phyloP scores from a whole-genome alignment of 2,888 invertebrate genomes.

The Nyleta sp. region DNA sequence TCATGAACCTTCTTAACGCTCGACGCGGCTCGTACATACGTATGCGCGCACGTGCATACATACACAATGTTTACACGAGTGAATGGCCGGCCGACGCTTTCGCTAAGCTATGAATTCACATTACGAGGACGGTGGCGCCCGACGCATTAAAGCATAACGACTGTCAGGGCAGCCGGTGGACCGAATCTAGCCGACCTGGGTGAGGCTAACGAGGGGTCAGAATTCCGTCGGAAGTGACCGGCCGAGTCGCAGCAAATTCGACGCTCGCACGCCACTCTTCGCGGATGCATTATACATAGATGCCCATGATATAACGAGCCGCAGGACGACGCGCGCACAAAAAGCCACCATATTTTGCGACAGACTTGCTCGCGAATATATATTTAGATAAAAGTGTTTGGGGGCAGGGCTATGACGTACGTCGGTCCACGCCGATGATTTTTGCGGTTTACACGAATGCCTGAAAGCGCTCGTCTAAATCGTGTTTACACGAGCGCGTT shows the following conservation, averaged over 20 bases:
- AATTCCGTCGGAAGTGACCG: slow-evolving; percentile 64
- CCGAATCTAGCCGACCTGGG: slow-evolving; percentile 61
- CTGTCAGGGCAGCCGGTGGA: slow-evolving; percentile 69
- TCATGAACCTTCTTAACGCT: slow-evolving; percentile 34
- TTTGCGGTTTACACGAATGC: slow-evolving; percentile 37
- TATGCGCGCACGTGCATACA: slow-evolving; percentile 17
- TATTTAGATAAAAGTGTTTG: slow-evolving; percentile 49
- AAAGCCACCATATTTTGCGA: slow-evolving; percentile 33
- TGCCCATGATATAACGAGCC: slow-evolving; percentile 51
- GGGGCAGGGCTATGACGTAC: slow-evolving; percentile 19
- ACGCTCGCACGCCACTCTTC: slow-evolving; percentile 48
- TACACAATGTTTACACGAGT: slow-evolving; percentile 74
- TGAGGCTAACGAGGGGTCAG: slow-evolving; percentile 59
- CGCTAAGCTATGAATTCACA: slow-evolving; percentile 75
- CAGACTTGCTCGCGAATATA: slow-evolving; percentile 38
- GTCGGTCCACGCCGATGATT: slow-evolving; percentile 19
- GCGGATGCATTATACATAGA: slow-evolving; percentile 52
- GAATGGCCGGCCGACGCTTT: slow-evolving; percentile 69
- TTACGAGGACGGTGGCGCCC: slow-evolving; percentile 73
- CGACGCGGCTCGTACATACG: slow-evolving; percentile 22
- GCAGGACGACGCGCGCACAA: slow-evolving; percentile 36
- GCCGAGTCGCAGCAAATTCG: slow-evolving; percentile 53
- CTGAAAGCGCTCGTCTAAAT: slow-evolving; percentile 15
- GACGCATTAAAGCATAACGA: slow-evolving; percentile 77
- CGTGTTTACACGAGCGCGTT: slow-evolving; percentile 15